Percentiles rank a stretch among this genome's conserved stretches.
phyloP scores from a whole-genome alignment of 2,888 invertebrate genomes.

The Caenorhabditis doughertyi region DNA sequence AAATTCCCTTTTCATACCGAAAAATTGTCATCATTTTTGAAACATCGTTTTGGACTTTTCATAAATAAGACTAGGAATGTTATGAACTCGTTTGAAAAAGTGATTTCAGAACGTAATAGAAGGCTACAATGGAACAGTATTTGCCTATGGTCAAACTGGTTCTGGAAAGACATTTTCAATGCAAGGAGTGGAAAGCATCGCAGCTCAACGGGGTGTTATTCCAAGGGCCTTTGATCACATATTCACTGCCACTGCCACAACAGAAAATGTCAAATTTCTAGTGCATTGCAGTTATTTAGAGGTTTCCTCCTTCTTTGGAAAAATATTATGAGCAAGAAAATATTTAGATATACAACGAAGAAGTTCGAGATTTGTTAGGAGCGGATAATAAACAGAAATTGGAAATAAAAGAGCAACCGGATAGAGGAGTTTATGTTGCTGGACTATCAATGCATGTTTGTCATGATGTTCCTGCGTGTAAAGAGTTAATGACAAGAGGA shows the following conservation, averaged over 20 bases:
- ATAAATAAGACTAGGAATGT: too few species aligned
- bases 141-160: conserved; percentile 94
- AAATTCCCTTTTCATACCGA: not conserved
- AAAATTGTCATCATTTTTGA: too few species aligned
- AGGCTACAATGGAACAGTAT: conserved; percentile 94
- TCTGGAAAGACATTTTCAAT: conserved; percentile 94
- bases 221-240: conserved; percentile 90
- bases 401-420: conserved; percentile 85
- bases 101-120: conserved; percentile 89
- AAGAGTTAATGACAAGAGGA: conserved; percentile 88
- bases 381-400: conserved; percentile 86
- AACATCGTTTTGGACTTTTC: too few species aligned
- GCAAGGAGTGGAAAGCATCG: conserved; percentile 86
- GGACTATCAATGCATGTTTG: conserved; percentile 89
- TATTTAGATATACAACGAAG: conserved; percentile 89
- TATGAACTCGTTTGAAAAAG: too few species aligned
- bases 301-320: conserved; percentile 62
- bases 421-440: conserved; percentile 81
- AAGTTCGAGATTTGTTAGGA: conserved; percentile 88
- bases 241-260: conserved; percentile 89
- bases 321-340: not conserved
- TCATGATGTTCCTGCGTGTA: conserved; percentile 88
- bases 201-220: conserved; percentile 81
- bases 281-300: conserved; percentile 90
- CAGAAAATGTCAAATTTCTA: conserved; percentile 87